A percentile compares a stretch with the other conserved stretches of the same genome.
These are phyloP conservation scores for Lacanobia wlatinum DNA, from an alignment of 2,888 invertebrate species.

Conservation along the genomic window DNA sequence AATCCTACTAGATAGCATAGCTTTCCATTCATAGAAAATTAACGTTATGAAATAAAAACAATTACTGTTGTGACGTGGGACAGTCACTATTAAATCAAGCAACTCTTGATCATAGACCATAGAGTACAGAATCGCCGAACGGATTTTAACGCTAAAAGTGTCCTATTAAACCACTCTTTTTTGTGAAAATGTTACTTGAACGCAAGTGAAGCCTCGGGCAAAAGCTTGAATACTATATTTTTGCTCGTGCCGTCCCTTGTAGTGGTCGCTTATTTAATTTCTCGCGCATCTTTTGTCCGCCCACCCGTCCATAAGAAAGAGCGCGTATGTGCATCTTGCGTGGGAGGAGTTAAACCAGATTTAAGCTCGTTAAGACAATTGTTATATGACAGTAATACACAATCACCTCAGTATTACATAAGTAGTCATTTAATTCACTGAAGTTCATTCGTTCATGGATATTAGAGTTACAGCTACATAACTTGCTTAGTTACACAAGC, in stretches of 20 bases:
- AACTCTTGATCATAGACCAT: not conserved
- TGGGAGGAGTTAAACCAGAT: too few relatives aligned
- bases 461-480: not conserved
- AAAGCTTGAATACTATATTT: too few relatives aligned
- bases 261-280: not conserved
- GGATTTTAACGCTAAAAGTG: too few relatives aligned
- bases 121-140: too few relatives aligned
- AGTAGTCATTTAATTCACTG: not conserved
- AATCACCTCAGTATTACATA: not conserved
- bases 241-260: too few relatives aligned
- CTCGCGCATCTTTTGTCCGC: too few relatives aligned
- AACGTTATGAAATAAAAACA: not conserved
- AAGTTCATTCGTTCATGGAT: not conserved
- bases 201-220: too few relatives aligned
- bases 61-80: not conserved
- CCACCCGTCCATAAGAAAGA: too few relatives aligned
- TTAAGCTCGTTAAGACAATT: too few relatives aligned
- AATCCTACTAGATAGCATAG: not conserved
- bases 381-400: not conserved
- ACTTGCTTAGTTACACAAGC: slow-evolving; percentile 1
- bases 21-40: not conserved
- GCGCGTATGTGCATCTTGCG: too few relatives aligned
- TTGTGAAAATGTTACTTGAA: too few relatives aligned
- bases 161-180: too few relatives aligned
- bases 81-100: not conserved